A percentile compares a stretch with the other conserved stretches of the same genome.
Evolutionary conservation across 2,797 vertebrate species (phyloP).

Genomic region (Poeciliopsis turneri): DNA sequence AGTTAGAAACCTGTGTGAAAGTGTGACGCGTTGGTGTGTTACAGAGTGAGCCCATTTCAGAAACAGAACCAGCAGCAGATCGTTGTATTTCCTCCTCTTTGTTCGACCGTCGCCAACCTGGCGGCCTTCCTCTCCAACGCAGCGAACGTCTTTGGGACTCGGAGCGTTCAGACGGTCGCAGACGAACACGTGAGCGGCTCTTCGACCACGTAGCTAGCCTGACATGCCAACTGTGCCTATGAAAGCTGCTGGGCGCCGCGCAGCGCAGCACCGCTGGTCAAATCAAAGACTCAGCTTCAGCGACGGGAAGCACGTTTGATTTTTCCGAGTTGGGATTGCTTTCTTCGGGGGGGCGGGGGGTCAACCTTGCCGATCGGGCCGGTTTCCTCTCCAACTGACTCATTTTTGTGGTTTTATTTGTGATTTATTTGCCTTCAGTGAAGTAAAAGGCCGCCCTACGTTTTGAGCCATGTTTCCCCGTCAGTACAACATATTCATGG

Average conservation of each 20-base stretch:
- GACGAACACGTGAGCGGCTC: slow-evolving; percentile 77
- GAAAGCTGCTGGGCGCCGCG: slow-evolving; percentile 79
- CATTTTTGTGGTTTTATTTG: slow-evolving; percentile 71
- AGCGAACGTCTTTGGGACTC: slow-evolving; percentile 57
- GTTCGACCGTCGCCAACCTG: slow-evolving; percentile 61
- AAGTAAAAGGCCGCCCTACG: slow-evolving; percentile 77
- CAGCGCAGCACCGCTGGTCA: slow-evolving; percentile 64
- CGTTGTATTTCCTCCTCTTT: slow-evolving; percentile 61
- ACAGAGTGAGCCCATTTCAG: slow-evolving; percentile 67
- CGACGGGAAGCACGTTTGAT: slow-evolving; percentile 49
- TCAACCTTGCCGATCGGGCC: slow-evolving; percentile 57
- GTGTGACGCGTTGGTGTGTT: slow-evolving; percentile 55
- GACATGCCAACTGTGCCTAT: slow-evolving; percentile 86
- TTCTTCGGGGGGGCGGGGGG: not conserved
- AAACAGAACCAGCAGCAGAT: slow-evolving; percentile 60
- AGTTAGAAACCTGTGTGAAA: slow-evolving; percentile 73
- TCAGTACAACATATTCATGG: slow-evolving; percentile 76
- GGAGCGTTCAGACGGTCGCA: slow-evolving; percentile 52
- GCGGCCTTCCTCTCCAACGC: slow-evolving; percentile 59
- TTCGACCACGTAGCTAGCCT: slow-evolving; percentile 81
- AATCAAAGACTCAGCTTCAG: slow-evolving; percentile 50
- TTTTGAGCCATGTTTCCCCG: slow-evolving; percentile 82
- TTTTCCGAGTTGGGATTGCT: slow-evolving; percentile 28
- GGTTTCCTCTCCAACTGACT: slow-evolving; percentile 58
- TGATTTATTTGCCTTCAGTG: slow-evolving; percentile 83